phyloP scores from a whole-genome alignment of 2,113 vertebrate species.

The Seriola dumerili region DNA sequence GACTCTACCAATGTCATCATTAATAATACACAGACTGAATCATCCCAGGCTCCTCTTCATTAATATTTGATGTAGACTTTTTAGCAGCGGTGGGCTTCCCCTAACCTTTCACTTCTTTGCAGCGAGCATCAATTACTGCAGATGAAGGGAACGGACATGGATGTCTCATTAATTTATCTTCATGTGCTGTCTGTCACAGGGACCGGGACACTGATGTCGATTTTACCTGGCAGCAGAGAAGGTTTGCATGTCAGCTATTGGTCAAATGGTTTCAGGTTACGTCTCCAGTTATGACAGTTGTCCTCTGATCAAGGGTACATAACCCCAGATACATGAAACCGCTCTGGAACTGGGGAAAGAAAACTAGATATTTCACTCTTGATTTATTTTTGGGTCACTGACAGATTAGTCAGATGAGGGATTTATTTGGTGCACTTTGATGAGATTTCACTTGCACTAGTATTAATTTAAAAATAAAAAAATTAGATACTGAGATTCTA shows the following conservation, averaged over 20 bases:
- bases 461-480: not conserved
- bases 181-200: constrained; percentile 21
- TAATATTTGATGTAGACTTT: constrained; percentile 70
- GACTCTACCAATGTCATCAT: constrained; percentile 56
- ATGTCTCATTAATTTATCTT: constrained; percentile 50
- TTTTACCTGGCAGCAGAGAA: constrained; percentile 26
- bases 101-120: constrained; percentile 62
- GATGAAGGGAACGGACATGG: constrained; percentile 39
- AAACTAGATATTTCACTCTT: not conserved
- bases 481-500: not conserved
- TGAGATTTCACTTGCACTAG: constrained; percentile 4
- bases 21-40: constrained; percentile 60
- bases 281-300: constrained; percentile 26
- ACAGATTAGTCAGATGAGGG: not conserved
- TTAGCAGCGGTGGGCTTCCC: constrained; percentile 60
- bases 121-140: constrained; percentile 47
- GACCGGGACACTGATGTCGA: constrained; percentile 8
- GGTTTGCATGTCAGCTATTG: not conserved
- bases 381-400: not conserved
- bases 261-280: constrained; percentile 7
- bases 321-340: constrained; percentile 4
- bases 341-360: not conserved
- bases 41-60: constrained; percentile 53
- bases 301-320: constrained; percentile 28
- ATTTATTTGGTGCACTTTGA: not conserved